Percentiles rank a stretch among this genome's conserved stretches.
phyloP scores from a whole-genome alignment of 2,888 invertebrate genomes.

The Lepidochitona cinerea region DNA sequence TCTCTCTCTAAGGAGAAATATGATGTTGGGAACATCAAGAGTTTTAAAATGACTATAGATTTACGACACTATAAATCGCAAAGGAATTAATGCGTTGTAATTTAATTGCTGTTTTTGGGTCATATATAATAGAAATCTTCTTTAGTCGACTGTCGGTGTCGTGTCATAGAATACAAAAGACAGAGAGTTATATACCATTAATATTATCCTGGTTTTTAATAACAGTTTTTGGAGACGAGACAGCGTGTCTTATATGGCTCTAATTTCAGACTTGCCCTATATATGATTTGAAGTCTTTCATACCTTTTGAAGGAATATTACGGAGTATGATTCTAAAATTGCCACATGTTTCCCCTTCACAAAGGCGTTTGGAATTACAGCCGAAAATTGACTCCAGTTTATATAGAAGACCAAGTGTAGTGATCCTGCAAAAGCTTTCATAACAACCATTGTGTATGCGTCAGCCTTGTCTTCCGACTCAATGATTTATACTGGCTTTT shows the following conservation, averaged over 20 bases:
- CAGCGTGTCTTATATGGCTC: too few species aligned
- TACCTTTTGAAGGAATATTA: neutral
- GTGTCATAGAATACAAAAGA: too few species aligned
- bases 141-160: too few species aligned
- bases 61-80: neutral
- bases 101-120: neutral
- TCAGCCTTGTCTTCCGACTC: too few species aligned
- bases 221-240: too few species aligned
- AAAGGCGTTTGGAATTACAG: neutral
- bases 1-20: too few species aligned
- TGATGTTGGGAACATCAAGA: neutral
- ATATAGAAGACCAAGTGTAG: neutral
- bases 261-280: too few species aligned
- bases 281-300: too few species aligned
- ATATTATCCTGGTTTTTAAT: too few species aligned
- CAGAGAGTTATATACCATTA: too few species aligned
- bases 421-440: neutral
- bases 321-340: neutral
- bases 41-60: neutral
- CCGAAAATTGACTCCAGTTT: neutral
- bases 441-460: neutral
- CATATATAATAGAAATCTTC: too few species aligned
- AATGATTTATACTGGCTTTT: too few species aligned
- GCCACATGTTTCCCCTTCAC: neutral
- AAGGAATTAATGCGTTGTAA: neutral